Conservation (phyloP, 2,888 invertebrate species). For the Atrina japonica region DNA sequence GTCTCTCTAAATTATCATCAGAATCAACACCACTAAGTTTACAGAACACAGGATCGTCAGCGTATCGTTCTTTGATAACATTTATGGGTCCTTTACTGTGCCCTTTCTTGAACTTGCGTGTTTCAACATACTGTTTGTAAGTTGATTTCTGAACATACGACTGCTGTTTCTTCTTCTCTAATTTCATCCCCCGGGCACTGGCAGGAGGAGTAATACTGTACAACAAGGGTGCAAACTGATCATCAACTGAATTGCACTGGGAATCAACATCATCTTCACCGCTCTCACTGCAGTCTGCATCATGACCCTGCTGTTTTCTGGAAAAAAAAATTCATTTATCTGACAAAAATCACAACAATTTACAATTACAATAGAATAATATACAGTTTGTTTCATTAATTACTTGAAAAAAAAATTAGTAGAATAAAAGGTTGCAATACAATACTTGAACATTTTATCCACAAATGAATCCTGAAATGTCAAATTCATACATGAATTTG, state of each 20-base stretch:
- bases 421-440: too few relatives aligned
- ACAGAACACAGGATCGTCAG: constrained; percentile 61
- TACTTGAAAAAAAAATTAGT: too few relatives aligned
- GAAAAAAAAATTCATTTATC: too few relatives aligned
- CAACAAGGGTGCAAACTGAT: constrained; percentile 34
- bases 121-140: constrained; percentile 48
- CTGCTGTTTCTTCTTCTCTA: constrained; percentile 57
- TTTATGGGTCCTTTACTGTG: constrained; percentile 47
- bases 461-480: too few relatives aligned
- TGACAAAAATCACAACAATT: too few relatives aligned
- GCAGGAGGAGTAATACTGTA: constrained; percentile 68
- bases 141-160: constrained; percentile 47
- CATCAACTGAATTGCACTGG: constrained; percentile 52
- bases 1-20: constrained; percentile 69
- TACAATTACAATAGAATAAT: too few relatives aligned
- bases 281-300: constrained; percentile 59
- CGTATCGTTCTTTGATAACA: constrained; percentile 70
- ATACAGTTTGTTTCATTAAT: too few relatives aligned
- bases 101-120: constrained; percentile 49
- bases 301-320: constrained; percentile 28
- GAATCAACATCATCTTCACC: constrained; percentile 54
- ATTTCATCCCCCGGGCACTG: constrained; percentile 54
- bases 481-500: too few relatives aligned
- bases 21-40: constrained; percentile 69
- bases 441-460: too few relatives aligned